Percentiles rank a stretch among this genome's conserved stretches.
Evolutionary conservation across 2,888 invertebrate species (phyloP).

Genomic region (Latrodectus hesperus): DNA sequence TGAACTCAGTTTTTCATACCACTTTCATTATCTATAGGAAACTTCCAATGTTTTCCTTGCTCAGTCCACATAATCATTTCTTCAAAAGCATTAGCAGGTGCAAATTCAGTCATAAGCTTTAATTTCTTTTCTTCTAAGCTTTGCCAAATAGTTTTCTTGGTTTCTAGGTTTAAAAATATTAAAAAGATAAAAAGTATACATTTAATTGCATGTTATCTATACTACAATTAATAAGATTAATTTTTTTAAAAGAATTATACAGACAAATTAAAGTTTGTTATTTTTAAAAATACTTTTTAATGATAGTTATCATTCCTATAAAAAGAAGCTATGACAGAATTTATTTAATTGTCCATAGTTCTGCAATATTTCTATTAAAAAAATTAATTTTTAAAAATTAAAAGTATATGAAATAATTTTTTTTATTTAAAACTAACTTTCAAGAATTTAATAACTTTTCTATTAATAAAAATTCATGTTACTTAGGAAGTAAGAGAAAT

Average conservation of each 20-base stretch:
- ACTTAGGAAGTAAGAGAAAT: too few species aligned
- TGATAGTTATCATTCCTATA: not conserved
- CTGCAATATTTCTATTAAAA: too few species aligned
- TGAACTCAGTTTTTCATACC: constrained; percentile 78
- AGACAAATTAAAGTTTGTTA: too few species aligned
- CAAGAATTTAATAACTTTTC: too few species aligned
- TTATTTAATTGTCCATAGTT: too few species aligned
- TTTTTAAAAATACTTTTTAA: not conserved
- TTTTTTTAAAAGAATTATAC: too few species aligned
- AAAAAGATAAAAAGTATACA: not conserved
- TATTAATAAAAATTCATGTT: too few species aligned
- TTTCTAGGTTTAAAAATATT: constrained; percentile 9
- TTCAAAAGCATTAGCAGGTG: constrained; percentile 91
- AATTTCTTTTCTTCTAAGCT: constrained; percentile 81
- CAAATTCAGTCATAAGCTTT: constrained; percentile 81
- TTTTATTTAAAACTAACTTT: too few species aligned
- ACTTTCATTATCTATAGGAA: constrained; percentile 98
- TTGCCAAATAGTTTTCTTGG: constrained; percentile 79
- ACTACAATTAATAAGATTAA: too few species aligned
- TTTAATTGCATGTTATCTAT: not conserved
- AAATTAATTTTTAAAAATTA: too few species aligned
- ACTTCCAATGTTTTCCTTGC: constrained; percentile 95
- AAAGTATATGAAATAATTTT: too few species aligned
- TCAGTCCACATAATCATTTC: constrained; percentile 96
- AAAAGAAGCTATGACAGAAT: too few species aligned